A percentile compares a stretch with the other conserved stretches of the same genome.
Conservation (phyloP, 2,797 vertebrate species). For the Myotis findleyi region DNA sequence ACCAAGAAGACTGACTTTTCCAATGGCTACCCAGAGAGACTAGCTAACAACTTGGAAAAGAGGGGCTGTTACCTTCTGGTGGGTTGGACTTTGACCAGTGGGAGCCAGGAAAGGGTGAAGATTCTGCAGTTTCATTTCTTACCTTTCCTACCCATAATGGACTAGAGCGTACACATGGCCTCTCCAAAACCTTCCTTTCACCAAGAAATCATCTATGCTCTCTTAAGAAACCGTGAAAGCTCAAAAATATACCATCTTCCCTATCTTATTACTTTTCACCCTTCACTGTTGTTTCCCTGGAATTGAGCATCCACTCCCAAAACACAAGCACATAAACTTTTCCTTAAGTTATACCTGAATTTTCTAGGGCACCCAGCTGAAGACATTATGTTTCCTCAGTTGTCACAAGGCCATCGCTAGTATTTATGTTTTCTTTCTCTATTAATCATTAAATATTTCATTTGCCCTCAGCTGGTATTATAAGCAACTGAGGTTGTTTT, state of each 20-base stretch:
- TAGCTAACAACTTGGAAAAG: neutral
- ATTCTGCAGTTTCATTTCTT: neutral
- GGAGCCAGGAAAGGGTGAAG: neutral
- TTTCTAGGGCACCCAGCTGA: neutral
- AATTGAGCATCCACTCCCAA: neutral
- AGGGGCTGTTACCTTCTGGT: too few relatives aligned
- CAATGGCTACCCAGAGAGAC: neutral
- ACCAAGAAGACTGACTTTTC: neutral
- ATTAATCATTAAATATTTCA: conserved; percentile 1
- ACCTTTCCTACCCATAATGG: neutral
- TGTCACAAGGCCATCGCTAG: neutral
- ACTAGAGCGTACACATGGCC: neutral
- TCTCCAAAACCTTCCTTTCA: neutral
- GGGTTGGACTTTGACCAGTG: neutral
- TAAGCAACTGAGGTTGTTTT: neutral
- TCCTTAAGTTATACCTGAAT: neutral
- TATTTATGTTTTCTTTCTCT: neutral
- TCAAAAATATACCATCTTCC: neutral
- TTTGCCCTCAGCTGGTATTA: neutral
- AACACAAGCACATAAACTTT: neutral
- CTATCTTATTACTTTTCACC: neutral
- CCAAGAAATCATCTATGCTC: neutral
- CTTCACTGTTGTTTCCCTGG: neutral
- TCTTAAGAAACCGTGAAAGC: neutral
- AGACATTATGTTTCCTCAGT: neutral